Percentiles rank a stretch among this genome's conserved stretches.
phyloP scores from a whole-genome alignment of 2,888 invertebrate species.

The Odontothrips loti region DNA sequence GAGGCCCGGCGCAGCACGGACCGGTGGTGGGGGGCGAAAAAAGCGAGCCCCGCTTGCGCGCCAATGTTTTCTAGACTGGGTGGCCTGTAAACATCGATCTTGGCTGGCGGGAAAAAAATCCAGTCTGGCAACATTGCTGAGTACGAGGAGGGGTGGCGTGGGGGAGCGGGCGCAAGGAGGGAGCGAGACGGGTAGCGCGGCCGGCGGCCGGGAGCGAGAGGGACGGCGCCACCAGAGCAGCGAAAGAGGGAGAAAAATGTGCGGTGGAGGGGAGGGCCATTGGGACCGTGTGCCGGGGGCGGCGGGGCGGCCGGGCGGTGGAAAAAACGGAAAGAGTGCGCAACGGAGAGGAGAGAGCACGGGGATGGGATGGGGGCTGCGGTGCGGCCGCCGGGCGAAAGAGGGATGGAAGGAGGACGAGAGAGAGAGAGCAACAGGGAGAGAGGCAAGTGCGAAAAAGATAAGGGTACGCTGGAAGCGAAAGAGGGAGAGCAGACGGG shows the following conservation, averaged over 20 bases:
- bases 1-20: background rate
- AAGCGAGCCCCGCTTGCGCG: slow-evolving; percentile 23
- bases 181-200: background rate
- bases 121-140: slow-evolving; percentile 26
- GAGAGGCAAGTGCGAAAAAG: background rate
- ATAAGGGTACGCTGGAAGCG: slow-evolving; percentile 10
- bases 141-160: background rate
- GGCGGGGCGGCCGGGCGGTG: background rate
- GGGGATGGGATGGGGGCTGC: background rate
- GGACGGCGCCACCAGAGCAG: background rate
- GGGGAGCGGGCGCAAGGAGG: background rate
- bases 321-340: slow-evolving; percentile 24
- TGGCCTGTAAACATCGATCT: slow-evolving; percentile 26
- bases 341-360: background rate
- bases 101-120: slow-evolving; percentile 26
- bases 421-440: background rate
- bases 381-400: background rate
- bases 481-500: slow-evolving; percentile 12
- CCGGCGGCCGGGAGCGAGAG: background rate
- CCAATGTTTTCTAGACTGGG: slow-evolving; percentile 26
- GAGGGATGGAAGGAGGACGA: background rate
- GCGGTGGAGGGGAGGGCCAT: slow-evolving; percentile 15
- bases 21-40: background rate
- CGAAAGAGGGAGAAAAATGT: slow-evolving; percentile 26
- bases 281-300: background rate